phyloP scores from a whole-genome alignment of 1,140 invertebrate species.

The Tribolium madens region DNA sequence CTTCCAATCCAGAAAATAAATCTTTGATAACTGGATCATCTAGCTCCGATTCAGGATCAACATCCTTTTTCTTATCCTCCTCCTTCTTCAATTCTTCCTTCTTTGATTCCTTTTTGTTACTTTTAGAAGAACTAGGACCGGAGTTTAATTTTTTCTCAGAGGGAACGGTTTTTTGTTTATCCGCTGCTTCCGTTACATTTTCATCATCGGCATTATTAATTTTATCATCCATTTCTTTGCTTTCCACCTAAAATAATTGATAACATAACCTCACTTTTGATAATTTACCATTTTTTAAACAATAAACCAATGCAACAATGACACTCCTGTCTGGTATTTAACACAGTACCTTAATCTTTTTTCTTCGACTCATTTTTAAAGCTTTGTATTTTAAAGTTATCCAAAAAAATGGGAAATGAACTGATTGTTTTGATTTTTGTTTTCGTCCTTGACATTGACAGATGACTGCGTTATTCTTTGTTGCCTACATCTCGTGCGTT shows the following conservation, averaged over 20 bases:
- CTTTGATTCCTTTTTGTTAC: slow-evolving; percentile 65
- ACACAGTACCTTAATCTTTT: slow-evolving; percentile 72
- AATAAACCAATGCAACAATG: not conserved
- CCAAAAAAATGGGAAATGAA: not conserved
- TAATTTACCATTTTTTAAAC: slow-evolving; percentile 2
- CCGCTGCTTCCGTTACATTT: slow-evolving; percentile 73
- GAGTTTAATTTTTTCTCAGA: slow-evolving; percentile 64
- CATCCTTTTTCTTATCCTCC: slow-evolving; percentile 68
- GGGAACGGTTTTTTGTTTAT: slow-evolving; percentile 71
- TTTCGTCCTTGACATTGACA: not conserved
- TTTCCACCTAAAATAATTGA: slow-evolving; percentile 71
- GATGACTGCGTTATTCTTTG: no score
- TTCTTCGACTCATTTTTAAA: slow-evolving; percentile 74
- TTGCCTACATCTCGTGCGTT: no score
- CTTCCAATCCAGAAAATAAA: slow-evolving; percentile 79
- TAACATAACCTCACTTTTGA: slow-evolving; percentile 53
- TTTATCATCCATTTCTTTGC: slow-evolving; percentile 78
- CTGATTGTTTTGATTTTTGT: slow-evolving; percentile 2
- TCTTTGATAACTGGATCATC: slow-evolving; percentile 65
- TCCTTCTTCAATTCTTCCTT: slow-evolving; percentile 67
- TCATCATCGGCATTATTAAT: slow-evolving; percentile 74
- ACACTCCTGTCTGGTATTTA: not conserved
- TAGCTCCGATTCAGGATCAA: slow-evolving; percentile 66
- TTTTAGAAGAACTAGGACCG: slow-evolving; percentile 63
- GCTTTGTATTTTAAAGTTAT: not conserved